Conservation (phyloP, 2,113 vertebrate genomes). For the Eudorcas thomsonii region DNA sequence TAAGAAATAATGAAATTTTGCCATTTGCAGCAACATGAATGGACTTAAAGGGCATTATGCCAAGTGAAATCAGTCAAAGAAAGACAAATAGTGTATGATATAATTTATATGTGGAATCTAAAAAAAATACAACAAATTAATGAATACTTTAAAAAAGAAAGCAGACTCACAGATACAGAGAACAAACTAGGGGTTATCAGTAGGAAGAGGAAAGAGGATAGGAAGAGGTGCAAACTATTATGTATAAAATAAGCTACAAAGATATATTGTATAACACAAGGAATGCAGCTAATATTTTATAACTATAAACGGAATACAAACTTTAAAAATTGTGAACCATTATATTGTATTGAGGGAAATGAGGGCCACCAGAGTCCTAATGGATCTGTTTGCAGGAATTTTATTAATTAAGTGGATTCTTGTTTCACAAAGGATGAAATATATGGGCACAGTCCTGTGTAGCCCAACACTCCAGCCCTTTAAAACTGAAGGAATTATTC, state of each 20-base stretch:
- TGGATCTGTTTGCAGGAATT: not conserved
- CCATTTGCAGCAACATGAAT: not conserved
- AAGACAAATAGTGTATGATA: not conserved
- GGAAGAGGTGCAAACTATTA: not conserved
- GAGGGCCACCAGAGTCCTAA: not conserved
- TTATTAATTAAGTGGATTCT: not conserved
- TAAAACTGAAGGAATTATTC: not conserved
- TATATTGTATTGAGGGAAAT: not conserved
- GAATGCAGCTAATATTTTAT: not conserved
- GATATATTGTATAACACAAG: not conserved
- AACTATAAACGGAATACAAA: not conserved
- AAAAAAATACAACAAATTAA: not conserved
- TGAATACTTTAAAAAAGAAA: not conserved
- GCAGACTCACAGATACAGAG: not conserved
- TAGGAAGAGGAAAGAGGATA: not conserved
- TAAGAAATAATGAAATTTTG: not conserved
- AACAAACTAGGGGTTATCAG: not conserved
- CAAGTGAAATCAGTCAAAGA: not conserved
- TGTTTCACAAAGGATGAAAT: not conserved
- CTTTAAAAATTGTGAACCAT: not conserved
- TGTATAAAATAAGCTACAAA: not conserved
- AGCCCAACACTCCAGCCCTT: not conserved
- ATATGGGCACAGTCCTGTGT: not conserved
- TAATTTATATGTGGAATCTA: not conserved
- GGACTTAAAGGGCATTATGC: not conserved